A percentile compares a stretch with the other conserved stretches of the same genome.
Conservation (phyloP, 2,888 invertebrate genomes). For the Metallyticus violacea region DNA sequence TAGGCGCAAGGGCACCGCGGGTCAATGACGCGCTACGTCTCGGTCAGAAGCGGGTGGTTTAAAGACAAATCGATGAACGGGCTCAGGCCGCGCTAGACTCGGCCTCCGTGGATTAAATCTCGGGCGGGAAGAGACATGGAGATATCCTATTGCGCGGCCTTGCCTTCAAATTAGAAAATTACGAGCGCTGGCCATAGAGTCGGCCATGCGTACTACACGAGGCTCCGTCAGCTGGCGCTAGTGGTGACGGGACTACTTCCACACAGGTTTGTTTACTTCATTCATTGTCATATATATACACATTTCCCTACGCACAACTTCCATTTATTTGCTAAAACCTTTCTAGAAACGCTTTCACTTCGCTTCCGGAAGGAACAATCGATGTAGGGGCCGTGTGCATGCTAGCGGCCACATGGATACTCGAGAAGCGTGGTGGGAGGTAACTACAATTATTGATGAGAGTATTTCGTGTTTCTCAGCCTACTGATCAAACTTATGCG, state of each 20-base stretch:
- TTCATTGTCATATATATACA: neutral
- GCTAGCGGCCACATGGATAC: neutral
- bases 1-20: neutral
- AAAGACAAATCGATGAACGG: slow-evolving; percentile 13
- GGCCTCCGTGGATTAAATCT: neutral
- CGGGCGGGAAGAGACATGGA: neutral
- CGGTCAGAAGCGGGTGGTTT: slow-evolving; percentile 24
- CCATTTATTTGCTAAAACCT: neutral
- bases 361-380: neutral
- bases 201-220: neutral
- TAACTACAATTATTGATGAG: neutral
- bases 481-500: slow-evolving; percentile 12
- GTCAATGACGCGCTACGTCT: neutral
- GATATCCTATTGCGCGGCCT: neutral
- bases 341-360: neutral
- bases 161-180: neutral
- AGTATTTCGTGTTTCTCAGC: neutral
- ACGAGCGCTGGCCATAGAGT: neutral
- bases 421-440: neutral
- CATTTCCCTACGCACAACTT: neutral
- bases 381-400: too few relatives aligned
- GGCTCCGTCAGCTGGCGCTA: neutral
- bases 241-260: neutral
- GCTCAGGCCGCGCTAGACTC: neutral
- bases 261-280: slow-evolving; percentile 11